These are phyloP conservation scores for Drosophila nigritarsus DNA, from an alignment of 2,888 invertebrate species.

Conservation along the genomic window DNA sequence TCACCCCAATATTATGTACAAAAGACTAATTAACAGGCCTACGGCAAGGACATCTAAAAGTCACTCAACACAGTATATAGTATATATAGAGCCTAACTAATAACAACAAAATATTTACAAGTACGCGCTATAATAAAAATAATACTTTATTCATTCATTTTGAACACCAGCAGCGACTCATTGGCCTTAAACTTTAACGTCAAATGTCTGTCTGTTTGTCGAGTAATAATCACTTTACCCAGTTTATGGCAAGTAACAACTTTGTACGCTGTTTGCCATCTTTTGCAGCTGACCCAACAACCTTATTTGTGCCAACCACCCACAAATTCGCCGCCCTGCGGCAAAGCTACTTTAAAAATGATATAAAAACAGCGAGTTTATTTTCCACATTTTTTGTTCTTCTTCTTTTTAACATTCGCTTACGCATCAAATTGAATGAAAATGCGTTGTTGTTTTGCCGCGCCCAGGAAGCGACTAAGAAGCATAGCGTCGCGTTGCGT, in stretches of 20 bases:
- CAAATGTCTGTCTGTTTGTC: slow-evolving; percentile 9
- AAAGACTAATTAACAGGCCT: neutral
- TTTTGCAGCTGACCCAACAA: slow-evolving; percentile 41
- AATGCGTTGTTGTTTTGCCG: slow-evolving; percentile 38
- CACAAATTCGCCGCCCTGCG: neutral
- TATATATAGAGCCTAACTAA: neutral
- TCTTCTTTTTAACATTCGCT: slow-evolving; percentile 43
- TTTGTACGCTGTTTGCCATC: slow-evolving; percentile 23
- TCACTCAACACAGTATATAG: neutral
- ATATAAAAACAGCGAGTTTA: slow-evolving; percentile 4
- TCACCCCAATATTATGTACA: neutral
- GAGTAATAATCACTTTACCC: slow-evolving; percentile 28
- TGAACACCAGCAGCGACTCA: neutral
- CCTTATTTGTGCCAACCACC: slow-evolving; percentile 27
- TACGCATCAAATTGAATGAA: slow-evolving; percentile 51
- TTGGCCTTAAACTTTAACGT: slow-evolving; percentile 10
- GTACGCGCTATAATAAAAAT: neutral
- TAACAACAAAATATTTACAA: neutral
- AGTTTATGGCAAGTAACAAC: slow-evolving; percentile 21
- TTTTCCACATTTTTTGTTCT: neutral
- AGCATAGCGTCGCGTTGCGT: slow-evolving; percentile 13
- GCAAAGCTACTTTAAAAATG: slow-evolving; percentile 13
- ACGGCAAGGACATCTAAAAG: slow-evolving; percentile 1
- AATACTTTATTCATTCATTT: neutral
- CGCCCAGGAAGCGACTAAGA: slow-evolving; percentile 38